Evolutionary conservation across 1,140 invertebrate species (phyloP), one percentile per base, ranked within the genome.

Genomic region (Achatina immaculata): DNA sequence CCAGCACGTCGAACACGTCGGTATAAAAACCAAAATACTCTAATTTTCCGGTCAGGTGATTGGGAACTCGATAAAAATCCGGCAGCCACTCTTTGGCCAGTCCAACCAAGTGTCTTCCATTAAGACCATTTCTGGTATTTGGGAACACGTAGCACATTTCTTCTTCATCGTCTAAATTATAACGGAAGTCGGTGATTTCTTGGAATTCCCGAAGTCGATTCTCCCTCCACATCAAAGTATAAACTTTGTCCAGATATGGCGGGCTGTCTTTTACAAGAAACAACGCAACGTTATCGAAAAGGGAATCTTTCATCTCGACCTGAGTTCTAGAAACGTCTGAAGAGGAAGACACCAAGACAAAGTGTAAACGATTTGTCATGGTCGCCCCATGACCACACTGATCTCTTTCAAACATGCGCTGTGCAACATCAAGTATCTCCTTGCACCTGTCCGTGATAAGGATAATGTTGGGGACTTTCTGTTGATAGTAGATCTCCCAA

Each of bases 81-180:
- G 58, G 58, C 21, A 62, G 21, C 58, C 58, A 62, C n/a, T 62
- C 58, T 62, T 62, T 62, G 58, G 58, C 58, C 2, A 62, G 28
- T 31, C 58, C 58, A 31, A 31, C n/a, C 1, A 62, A 28, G 6
- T 28, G 7, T 34, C 58, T 62, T 62, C 58, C 58, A 31, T 62
- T 62, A 9, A 62, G 28, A 62, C 58, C 58, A 31, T 62, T 62
- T 2, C 6, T 6, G 28, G 31, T 31, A 31, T 62, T 62, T 2
- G 58, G 58, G 21, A 62, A 62, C 7, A 62, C 21, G n/a, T 62
- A 31, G n/a, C 58, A 62, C 3, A 31, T 21, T 14, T 62, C 2
- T 14, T 1, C 31, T 6, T 4, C n/a, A 34, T 31, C 3, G 31
- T 1, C 16, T 6, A 28, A 62, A 2, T 6, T 28, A 31, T 62